A percentile compares a stretch with the other conserved stretches of the same genome.
phyloP scores from a whole-genome alignment of 2,888 invertebrate species.

The Vesta saturnalis region DNA sequence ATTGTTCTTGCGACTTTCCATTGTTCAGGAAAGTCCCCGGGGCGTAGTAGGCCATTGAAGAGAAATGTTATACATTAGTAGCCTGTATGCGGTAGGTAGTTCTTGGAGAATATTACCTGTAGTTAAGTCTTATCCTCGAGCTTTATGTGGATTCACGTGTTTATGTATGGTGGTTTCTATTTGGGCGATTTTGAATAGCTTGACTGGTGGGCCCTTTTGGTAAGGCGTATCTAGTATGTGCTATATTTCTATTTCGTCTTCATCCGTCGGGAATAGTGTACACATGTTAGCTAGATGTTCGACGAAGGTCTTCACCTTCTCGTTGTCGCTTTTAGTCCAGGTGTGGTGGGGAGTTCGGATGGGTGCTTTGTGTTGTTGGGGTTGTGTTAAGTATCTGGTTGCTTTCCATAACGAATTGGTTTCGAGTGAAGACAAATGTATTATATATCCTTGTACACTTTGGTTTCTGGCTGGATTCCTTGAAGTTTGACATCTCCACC shows the following conservation, averaged over 20 bases:
- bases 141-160: slow-evolving; percentile 19
- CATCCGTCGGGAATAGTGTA: slow-evolving; percentile 25
- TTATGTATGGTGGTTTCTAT: slow-evolving; percentile 14
- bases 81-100: too few species aligned
- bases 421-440: too few species aligned
- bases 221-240: slow-evolving; percentile 17
- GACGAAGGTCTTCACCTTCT: slow-evolving; percentile 22
- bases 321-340: slow-evolving; percentile 38
- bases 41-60: slow-evolving; percentile 42
- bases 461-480: too few species aligned
- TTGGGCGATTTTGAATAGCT: slow-evolving; percentile 13
- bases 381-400: slow-evolving; percentile 15
- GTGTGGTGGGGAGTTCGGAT: slow-evolving; percentile 20
- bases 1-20: neutral
- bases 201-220: slow-evolving; percentile 15
- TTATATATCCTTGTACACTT: too few species aligned
- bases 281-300: slow-evolving; percentile 19
- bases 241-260: slow-evolving; percentile 16
- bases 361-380: slow-evolving; percentile 16
- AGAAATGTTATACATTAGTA: neutral
- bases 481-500: too few species aligned
- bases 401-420: slow-evolving; percentile 29
- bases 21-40: slow-evolving; percentile 35
- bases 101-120: neutral
- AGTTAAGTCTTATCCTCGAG: slow-evolving; percentile 13